Percentiles rank a stretch among this genome's conserved stretches.
These are phyloP conservation scores for Tapera naevia DNA, from an alignment of 2,797 vertebrate genomes.

Conservation along the genomic window DNA sequence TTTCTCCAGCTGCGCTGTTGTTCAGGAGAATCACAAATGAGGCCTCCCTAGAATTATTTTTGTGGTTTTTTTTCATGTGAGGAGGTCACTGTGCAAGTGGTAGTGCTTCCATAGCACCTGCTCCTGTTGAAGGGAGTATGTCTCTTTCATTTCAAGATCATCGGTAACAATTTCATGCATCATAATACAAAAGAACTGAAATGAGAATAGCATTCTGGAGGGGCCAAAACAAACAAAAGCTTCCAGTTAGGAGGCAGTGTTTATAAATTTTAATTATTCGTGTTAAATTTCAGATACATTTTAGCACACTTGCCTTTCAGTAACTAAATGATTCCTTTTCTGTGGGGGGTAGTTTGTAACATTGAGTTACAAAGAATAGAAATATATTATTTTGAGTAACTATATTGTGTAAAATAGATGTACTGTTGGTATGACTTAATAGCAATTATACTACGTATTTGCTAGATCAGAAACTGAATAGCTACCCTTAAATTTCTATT, in stretches of 20 bases:
- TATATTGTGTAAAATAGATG: neutral
- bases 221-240: slow-evolving; percentile 31
- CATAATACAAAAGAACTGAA: slow-evolving; percentile 74
- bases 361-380: neutral
- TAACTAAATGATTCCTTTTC: neutral
- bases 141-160: slow-evolving; percentile 58
- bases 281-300: neutral
- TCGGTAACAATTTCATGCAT: slow-evolving; percentile 79
- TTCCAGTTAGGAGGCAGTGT: slow-evolving; percentile 28
- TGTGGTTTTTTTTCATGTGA: slow-evolving; percentile 73
- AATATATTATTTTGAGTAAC: neutral
- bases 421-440: neutral
- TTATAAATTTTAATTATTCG: slow-evolving; percentile 45
- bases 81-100: slow-evolving; percentile 81
- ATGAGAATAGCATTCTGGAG: slow-evolving; percentile 68
- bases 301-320: neutral
- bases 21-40: slow-evolving; percentile 54
- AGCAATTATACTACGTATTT: neutral
- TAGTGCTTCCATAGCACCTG: slow-evolving; percentile 80
- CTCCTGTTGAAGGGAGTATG: slow-evolving; percentile 68
- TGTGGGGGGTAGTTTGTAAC: neutral
- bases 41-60: slow-evolving; percentile 78
- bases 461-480: neutral
- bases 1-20: slow-evolving; percentile 79
- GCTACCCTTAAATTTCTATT: neutral